These are phyloP conservation scores for Nineta flava DNA, from an alignment of 2,888 invertebrate species.

Conservation along the genomic window DNA sequence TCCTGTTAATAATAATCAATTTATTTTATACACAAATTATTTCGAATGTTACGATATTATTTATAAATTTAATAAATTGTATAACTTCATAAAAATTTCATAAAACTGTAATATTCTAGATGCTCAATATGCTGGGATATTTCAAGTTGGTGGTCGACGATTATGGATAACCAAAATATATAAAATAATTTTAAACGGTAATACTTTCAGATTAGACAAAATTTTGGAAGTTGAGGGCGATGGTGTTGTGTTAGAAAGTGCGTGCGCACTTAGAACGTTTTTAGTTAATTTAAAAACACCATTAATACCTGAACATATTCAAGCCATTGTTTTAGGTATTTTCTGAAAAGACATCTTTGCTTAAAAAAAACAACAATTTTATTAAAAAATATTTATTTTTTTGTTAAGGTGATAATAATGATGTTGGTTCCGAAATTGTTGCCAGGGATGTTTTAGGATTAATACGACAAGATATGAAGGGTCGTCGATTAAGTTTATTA, in stretches of 20 bases:
- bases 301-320: slow-evolving; percentile 28
- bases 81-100: too few species aligned
- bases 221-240: neutral
- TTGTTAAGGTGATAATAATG: slow-evolving; percentile 25
- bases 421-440: slow-evolving; percentile 27
- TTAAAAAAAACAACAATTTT: slow-evolving; percentile 1
- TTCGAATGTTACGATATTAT: too few species aligned
- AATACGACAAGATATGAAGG: slow-evolving; percentile 27
- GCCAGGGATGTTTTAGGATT: slow-evolving; percentile 32
- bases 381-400: neutral
- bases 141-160: slow-evolving; percentile 18
- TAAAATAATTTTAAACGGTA: slow-evolving; percentile 18
- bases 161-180: slow-evolving; percentile 17
- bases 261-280: slow-evolving; percentile 27
- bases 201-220: neutral
- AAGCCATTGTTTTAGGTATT: slow-evolving; percentile 30
- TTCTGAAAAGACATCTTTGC: neutral
- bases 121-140: slow-evolving; percentile 15
- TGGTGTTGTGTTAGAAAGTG: slow-evolving; percentile 22
- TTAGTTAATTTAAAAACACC: slow-evolving; percentile 26
- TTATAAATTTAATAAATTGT: too few species aligned
- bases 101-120: too few species aligned
- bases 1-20: too few species aligned
- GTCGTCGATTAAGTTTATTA: slow-evolving; percentile 26
- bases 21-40: too few species aligned